Base-by-base conservation (phyloP, 2,797 vertebrate genomes). In the Emydoidea blandingii region DNA sequence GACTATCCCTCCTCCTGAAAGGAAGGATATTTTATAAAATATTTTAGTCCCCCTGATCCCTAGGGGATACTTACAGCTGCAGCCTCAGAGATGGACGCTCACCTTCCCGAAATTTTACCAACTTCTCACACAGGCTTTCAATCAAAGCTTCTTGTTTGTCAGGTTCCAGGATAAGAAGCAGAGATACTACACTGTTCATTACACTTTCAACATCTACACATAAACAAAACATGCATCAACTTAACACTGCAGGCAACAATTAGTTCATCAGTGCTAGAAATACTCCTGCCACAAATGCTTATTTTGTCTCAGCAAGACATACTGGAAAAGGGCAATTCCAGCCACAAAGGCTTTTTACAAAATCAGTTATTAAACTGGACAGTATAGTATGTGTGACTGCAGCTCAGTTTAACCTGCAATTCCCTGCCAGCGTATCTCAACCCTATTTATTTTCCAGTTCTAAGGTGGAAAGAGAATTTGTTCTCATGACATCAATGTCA, bases 161-260 rank as follows among this genome's bases (percentile, higher is more conserved):
- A 8, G 99, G 98, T 98, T 99, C 99, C 99, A 99, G 98, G 96
- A 99, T 99, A 93, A 99, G 98, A 74, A 99, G 98, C 95, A 99
- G 98, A 74, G 99, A 99, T 49, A 99, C 99, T 4, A 99, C 99
- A 23, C 99, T 99, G 98, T 99, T 99, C 99, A 99, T 99, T 95
- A 99, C 99, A 4, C 99, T 99, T 98, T 99, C 99, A 16, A 99
- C 99, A 98, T 99, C 99, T 99, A 97, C 74, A 98, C 34, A 76
- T 88, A 80, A 95, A 81, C 74, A 94, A 85, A 94, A 87, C 12
- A 82, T 0, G 19, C 25, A 95, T 84, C 72, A 89, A 12, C 47
- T 92, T 81, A 85, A 72, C 89, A 88, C 4, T 18, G 41, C 44
- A 87, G 72, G 89, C 74, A 88, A 47, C 78, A 57, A 59, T 18